These are phyloP conservation scores for Drosophila nebulosa DNA, from an alignment of 1,140 invertebrate species.

Conservation along the genomic window DNA sequence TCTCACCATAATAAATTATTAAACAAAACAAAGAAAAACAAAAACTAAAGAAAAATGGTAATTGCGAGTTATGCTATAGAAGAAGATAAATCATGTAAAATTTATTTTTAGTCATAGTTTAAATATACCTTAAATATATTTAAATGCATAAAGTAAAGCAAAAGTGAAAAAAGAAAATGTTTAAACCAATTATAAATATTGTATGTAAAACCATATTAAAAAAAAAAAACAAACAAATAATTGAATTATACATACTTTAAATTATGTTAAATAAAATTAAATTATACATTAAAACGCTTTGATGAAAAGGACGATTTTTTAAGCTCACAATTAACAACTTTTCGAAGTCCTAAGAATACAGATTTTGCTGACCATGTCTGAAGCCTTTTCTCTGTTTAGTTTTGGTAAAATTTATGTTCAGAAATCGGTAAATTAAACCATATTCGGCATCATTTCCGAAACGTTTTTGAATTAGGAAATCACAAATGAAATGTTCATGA, in stretches of 20 bases:
- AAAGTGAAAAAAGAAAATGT: conserved; percentile 27
- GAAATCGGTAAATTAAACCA: too few species aligned
- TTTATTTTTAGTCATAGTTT: conserved; percentile 78
- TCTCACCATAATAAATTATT: conserved; percentile 37
- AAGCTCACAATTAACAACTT: neutral
- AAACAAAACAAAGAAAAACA: conserved; percentile 12
- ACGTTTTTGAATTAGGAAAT: too few species aligned
- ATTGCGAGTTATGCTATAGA: conserved; percentile 9
- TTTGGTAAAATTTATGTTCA: too few species aligned
- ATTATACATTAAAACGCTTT: conserved; percentile 59
- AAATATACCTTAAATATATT: conserved; percentile 77
- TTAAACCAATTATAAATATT: conserved; percentile 73
- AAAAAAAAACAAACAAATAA: neutral
- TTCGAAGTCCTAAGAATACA: too few species aligned
- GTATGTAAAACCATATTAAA: conserved; percentile 76
- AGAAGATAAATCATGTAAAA: conserved; percentile 55
- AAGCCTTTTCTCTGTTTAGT: too few species aligned
- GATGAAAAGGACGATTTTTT: neutral
- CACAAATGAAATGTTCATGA: too few species aligned
- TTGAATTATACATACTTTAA: conserved; percentile 75
- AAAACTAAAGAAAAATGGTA: conserved; percentile 36
- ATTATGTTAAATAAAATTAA: conserved; percentile 79
- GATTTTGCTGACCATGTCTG: too few species aligned
- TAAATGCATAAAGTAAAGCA: conserved; percentile 68
- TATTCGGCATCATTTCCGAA: too few species aligned